Base-by-base conservation (phyloP, 2,888 invertebrate genomes). In the Caenorhabditis sp. region DNA sequence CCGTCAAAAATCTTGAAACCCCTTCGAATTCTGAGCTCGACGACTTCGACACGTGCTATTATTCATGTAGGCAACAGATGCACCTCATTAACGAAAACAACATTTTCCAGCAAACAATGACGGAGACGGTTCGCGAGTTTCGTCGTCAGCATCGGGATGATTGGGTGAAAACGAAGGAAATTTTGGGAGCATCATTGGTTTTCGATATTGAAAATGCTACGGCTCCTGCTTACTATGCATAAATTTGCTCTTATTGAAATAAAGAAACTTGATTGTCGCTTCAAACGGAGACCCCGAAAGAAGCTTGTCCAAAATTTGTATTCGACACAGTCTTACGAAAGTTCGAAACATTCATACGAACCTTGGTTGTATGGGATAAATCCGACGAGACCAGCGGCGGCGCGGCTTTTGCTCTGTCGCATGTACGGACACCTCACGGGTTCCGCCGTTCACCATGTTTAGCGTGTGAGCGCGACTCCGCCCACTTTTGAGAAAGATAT, bases 131-230 rank as follows among this genome's bases (percentile, higher is more conserved):
- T 4, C 81, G 85, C 0, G 86, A 85, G 19, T 86, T 85, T 58
- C 80, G 86, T 10, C 56, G 81, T 24, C 77, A 81, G 22, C 86
- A 86, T 58, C 73, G 85, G 3, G 86, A 86, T 35, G 76, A 81
- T 14, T 86, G 86, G 86, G 24, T 38, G 0, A 66, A 80, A 28
- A 68, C 76, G 14, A 68, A 73, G 26, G 51, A 66, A 19, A 51
- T 73, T 14, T 54, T 86, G 19, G 87, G 87, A 24, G 83, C 77
- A 14, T 47, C 44, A 8, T 68, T 86, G 12, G 80, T 77, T 26
- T 86, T 81, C 54, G 82, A 83, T 10, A 85, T 88, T 31, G 85
- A 85, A 54, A 88, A 86, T 56, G 86, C 85, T n/a, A 83, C 84
- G 31, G 86, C 84, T 26, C 87, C 87, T 6, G 74, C 79, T 16